Base-by-base conservation (phyloP, 1,140 invertebrate species). In the Lepidotrigona ventralis region DNA sequence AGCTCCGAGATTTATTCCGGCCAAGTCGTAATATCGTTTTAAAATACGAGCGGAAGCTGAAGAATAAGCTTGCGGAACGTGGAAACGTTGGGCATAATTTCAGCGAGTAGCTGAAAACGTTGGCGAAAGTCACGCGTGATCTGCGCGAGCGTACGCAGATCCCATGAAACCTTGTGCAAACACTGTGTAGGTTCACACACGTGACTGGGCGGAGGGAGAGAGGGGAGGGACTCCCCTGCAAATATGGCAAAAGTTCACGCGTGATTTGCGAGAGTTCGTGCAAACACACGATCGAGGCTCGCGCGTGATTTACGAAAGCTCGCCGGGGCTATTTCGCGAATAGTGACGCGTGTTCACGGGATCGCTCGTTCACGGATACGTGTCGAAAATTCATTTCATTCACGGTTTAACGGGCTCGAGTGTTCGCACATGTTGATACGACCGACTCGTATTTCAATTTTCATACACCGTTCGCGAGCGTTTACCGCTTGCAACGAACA, bases 71-170 rank as follows among this genome's bases (percentile, higher is more conserved):
- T 14, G 2, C 26, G 21, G 9, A 46, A 23, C 39, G 64, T 8
- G 29, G 29, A 69, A 79, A 79, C 64, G 33, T 29, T 26, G 77
- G 12, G 53, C 33, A 79, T 79, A 56, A 70, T 70, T 79, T 12
- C 33, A 33, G 26, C 26, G 53, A 21, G 39, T 8, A 46, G 39
- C 39, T 58, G 33, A 54, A 79, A 70, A 77, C 21, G 53, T 46
- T 8, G 54, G 29, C 19, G 23, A 58, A 70, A 79, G 53, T 70
- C 53, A 58, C n/a, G 66, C 21, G 64, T 79, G 64, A 69, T 69
- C 23, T 54, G 64, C 53, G 8, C n/a, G 29, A 21, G 77, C 53
- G 46, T 46, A 53, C 64, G 66, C n/a, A 29, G 64, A 39, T 23
- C 23, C 23, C 6, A 46, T 26, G 77, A 58, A 60, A 46, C 39